phyloP scores from a whole-genome alignment of 2,797 vertebrate genomes.

The Tangara arthus region DNA sequence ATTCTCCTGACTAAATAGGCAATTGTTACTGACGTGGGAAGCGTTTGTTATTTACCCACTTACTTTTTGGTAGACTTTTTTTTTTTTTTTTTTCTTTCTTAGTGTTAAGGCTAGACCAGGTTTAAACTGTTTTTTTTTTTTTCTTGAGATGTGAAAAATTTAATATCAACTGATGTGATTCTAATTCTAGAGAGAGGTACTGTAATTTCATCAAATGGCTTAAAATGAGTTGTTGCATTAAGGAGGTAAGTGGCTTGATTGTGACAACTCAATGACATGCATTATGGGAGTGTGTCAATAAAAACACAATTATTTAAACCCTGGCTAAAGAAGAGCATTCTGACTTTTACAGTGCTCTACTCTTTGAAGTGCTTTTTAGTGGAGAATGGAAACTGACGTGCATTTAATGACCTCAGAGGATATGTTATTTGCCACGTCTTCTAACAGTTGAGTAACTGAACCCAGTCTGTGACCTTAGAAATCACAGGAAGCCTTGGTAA shows the following conservation, averaged over 20 bases:
- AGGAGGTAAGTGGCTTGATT: not conserved
- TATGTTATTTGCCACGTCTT: not conserved
- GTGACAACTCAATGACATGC: not conserved
- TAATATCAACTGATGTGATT: not conserved
- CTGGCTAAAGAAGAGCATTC: not conserved
- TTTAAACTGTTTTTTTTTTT: not conserved
- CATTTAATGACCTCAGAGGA: not conserved
- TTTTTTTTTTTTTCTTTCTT: not conserved
- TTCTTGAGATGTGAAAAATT: not conserved
- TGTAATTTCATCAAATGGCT: not conserved
- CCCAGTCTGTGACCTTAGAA: not conserved
- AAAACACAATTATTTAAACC: not conserved
- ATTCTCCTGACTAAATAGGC: not conserved
- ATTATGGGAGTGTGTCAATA: not conserved
- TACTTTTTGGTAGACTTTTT: not conserved
- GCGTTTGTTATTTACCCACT: not conserved
- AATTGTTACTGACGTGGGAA: not conserved
- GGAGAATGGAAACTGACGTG: not conserved
- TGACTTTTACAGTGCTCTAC: not conserved
- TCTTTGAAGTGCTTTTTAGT: not conserved
- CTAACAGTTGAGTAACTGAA: not conserved
- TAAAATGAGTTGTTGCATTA: not conserved
- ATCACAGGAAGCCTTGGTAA: not conserved
- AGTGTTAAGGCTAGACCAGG: not conserved
- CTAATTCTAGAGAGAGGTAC: not conserved